Evolutionary conservation across 2,113 vertebrate species (phyloP).

Genomic region (Stercorarius parasiticus): DNA sequence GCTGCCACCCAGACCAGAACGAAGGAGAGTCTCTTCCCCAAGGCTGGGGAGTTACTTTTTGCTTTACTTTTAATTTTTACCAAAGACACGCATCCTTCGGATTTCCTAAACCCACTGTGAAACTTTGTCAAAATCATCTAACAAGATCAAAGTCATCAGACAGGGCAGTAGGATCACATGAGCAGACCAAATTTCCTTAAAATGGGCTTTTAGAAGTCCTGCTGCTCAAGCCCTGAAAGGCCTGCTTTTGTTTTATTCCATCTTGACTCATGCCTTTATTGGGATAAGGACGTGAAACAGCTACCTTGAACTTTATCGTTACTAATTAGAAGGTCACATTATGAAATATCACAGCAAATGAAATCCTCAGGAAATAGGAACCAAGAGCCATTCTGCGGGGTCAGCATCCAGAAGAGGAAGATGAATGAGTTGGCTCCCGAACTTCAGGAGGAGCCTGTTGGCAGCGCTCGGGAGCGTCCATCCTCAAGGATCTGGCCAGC

Average conservation of each 20-base stretch:
- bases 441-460: not conserved
- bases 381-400: not conserved
- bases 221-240: not conserved
- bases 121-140: not conserved
- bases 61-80: not conserved
- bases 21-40: not conserved
- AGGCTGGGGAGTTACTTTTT: not conserved
- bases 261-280: not conserved
- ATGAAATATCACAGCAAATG: not conserved
- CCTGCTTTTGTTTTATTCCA: not conserved
- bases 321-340: not conserved
- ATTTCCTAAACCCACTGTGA: not conserved
- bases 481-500: not conserved
- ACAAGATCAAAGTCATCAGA: not conserved
- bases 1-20: not conserved
- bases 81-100: not conserved
- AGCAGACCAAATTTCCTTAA: not conserved
- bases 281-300: not conserved
- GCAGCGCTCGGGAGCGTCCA: not conserved
- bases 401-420: conserved; percentile 10
- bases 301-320: conserved; percentile 20
- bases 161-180: not conserved
- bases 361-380: conserved; percentile 42
- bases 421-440: not conserved
- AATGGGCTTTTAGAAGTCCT: not conserved